Conservation (phyloP, 1,140 invertebrate genomes). For the Laupala kohalensis region DNA sequence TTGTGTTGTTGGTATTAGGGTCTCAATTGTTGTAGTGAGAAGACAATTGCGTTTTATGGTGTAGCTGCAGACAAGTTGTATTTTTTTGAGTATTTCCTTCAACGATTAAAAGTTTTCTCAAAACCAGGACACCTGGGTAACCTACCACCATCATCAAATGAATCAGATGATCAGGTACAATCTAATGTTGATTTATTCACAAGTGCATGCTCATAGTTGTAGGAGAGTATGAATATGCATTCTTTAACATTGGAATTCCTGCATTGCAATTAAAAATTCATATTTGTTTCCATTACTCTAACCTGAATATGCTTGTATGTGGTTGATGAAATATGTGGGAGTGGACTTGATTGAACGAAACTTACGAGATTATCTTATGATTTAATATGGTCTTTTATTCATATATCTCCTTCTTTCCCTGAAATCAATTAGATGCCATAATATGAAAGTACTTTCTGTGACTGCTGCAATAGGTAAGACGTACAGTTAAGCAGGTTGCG, state of each 20-base stretch:
- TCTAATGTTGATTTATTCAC: background rate
- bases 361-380: too few species aligned
- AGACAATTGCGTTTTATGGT: slow-evolving; percentile 12
- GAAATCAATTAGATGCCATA: too few species aligned
- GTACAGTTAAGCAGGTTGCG: too few species aligned
- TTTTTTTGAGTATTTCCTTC: slow-evolving; percentile 32
- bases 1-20: too few species aligned
- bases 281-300: background rate
- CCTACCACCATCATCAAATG: slow-evolving; percentile 22
- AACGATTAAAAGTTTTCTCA: slow-evolving; percentile 29
- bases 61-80: slow-evolving; percentile 33
- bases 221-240: background rate
- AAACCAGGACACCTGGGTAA: slow-evolving; percentile 25
- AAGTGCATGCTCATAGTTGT: background rate
- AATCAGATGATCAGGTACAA: slow-evolving; percentile 19
- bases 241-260: background rate
- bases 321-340: background rate
- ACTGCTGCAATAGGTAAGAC: too few species aligned
- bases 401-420: too few species aligned
- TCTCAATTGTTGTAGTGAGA: too few species aligned
- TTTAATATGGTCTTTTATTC: too few species aligned
- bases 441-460: too few species aligned
- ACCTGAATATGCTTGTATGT: too few species aligned
- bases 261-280: background rate
- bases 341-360: too few species aligned